Evolutionary conservation across 2,113 vertebrate species (phyloP).

Genomic region (Nematolebias whitei): DNA sequence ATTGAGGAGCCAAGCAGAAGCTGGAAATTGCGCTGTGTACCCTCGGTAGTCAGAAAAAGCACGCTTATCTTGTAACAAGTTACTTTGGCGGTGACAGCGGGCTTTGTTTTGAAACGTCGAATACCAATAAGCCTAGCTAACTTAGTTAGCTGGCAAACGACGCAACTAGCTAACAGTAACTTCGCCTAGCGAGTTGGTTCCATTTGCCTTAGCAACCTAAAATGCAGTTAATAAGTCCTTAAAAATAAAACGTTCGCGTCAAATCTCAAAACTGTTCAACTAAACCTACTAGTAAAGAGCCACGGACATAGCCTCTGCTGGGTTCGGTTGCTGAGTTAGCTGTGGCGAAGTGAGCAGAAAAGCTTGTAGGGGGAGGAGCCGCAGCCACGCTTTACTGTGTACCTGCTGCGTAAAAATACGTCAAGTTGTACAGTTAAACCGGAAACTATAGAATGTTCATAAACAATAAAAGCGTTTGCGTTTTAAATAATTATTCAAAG

Average conservation of each 20-base stretch:
- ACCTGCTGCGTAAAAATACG: background rate
- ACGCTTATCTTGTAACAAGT: background rate
- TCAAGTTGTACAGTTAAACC: slow-evolving; percentile 16
- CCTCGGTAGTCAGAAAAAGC: background rate
- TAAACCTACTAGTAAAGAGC: slow-evolving; percentile 17
- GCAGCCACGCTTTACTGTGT: slow-evolving; percentile 68
- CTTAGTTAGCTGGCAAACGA: slow-evolving; percentile 74
- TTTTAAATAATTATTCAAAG: too few species aligned
- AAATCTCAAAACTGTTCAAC: slow-evolving; percentile 16
- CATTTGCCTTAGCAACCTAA: background rate
- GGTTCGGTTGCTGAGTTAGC: slow-evolving; percentile 67
- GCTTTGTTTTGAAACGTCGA: slow-evolving; percentile 75
- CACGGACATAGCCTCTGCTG: slow-evolving; percentile 3
- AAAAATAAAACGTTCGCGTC: slow-evolving; percentile 14
- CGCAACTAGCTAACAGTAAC: slow-evolving; percentile 58
- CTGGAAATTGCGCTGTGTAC: background rate
- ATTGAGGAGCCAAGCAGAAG: background rate
- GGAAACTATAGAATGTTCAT: background rate
- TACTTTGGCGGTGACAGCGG: slow-evolving; percentile 34
- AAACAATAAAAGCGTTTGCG: slow-evolving; percentile 16
- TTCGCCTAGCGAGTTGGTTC: slow-evolving; percentile 32
- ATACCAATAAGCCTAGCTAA: slow-evolving; percentile 59
- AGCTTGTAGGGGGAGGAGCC: slow-evolving; percentile 56
- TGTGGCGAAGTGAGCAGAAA: slow-evolving; percentile 20
- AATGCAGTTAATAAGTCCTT: background rate